A percentile compares a stretch with the other conserved stretches of the same genome.
Evolutionary conservation across 2,797 vertebrate genomes (phyloP).

Genomic region (Rhinoraja longicauda): DNA sequence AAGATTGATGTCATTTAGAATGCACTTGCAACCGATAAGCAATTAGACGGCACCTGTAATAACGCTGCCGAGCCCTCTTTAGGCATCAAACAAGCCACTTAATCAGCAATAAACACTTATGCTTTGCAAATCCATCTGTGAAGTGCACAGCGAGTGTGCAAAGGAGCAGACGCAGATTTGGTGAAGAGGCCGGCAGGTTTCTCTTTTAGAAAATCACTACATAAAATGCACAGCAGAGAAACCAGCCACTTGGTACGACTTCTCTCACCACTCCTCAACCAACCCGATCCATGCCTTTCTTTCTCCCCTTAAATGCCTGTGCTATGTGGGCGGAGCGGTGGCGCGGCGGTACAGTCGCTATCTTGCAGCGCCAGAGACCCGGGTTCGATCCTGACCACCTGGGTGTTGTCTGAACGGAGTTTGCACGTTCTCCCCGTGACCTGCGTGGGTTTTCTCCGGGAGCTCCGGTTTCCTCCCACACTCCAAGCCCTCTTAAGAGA

Average conservation of each 20-base stretch:
- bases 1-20: neutral
- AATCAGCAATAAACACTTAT: conserved; percentile 26
- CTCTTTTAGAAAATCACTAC: neutral
- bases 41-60: conserved; percentile 3
- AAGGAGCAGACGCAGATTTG: neutral
- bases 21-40: conserved; percentile 3
- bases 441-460: too few relatives aligned
- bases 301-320: too few relatives aligned
- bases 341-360: too few relatives aligned
- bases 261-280: neutral
- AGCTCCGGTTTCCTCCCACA: too few relatives aligned
- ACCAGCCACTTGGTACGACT: neutral
- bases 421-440: too few relatives aligned
- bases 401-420: too few relatives aligned
- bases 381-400: too few relatives aligned
- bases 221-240: neutral
- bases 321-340: too few relatives aligned
- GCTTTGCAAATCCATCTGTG: neutral
- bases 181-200: neutral
- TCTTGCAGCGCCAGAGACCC: too few relatives aligned
- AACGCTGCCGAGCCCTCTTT: neutral
- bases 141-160: neutral
- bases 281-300: neutral
- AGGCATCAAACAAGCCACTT: conserved; percentile 1
- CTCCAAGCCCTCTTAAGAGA: too few relatives aligned